Evolutionary conservation across 2,888 invertebrate species (phyloP), one percentile per base, ranked within the genome.

Genomic region (Morinoia aosen): DNA sequence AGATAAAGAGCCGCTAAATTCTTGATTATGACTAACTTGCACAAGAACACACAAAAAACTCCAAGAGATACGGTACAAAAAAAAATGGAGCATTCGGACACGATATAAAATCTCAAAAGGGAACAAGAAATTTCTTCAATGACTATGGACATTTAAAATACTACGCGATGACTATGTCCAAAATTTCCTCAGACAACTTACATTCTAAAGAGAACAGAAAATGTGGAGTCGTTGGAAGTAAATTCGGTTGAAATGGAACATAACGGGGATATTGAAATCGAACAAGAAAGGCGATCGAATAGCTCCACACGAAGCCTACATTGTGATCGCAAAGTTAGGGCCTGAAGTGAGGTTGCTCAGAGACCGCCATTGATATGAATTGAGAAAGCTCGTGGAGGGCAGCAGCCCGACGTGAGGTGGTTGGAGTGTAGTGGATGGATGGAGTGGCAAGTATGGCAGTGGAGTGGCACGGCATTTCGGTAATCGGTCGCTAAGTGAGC

Each of bases 371-470:
- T 76, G 76, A 76, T 76, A 76, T 76, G 76, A 76, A 76, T 33
- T 76, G 76, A 76, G 61, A 61, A 25, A 95, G 64, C 64, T 61
- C 16, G 64, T 33, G n/a, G 64, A 48, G 64, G 39, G 40, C 7
- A 14, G 64, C n/a, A 56, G 95, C 16, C 48, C 58, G 33, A 40
- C 16, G n/a, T 39, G 61, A 14, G 64, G 64, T 95, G 64, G n/a
- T 58, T 58, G 33, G 93, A 93, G 93, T 57, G 93, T 93, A 25
- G 57, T 57, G 93, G 64, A 48, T 95, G 64, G n/a, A 94, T 58
- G 39, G 94, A 61, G 61, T 16, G 61, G 76, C 76, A 76, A 76
- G 76, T 76, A 76, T 76, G 33, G 76, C 76, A 33, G 8, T 76
- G 76, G 76, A 76, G 76, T 76, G 76, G 76, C 76, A 10, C 0